Evolutionary conservation across 2,888 invertebrate species (phyloP).

Genomic region (Drosophila recens): DNA sequence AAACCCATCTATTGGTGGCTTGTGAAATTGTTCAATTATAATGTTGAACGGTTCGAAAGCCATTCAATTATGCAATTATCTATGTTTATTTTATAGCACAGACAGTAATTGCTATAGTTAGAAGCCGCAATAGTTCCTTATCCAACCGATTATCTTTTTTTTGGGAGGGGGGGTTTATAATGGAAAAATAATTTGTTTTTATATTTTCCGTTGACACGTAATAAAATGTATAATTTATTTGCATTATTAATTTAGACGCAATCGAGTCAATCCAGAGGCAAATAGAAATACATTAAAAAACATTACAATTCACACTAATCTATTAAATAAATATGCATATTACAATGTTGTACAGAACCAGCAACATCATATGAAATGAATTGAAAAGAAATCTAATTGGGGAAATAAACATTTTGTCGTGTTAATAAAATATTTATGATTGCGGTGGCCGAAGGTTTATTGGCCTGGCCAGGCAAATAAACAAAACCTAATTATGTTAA

Average conservation of each 20-base stretch:
- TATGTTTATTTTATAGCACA: conserved; percentile 26
- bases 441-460: conserved; percentile 64
- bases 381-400: conserved; percentile 57
- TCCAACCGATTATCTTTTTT: conserved; percentile 11
- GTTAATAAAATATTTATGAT: conserved; percentile 78
- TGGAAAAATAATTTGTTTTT: conserved; percentile 22
- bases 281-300: conserved; percentile 23
- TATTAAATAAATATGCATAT: conserved; percentile 55
- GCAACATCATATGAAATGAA: conserved; percentile 17
- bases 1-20: too few relatives aligned
- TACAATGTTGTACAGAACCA: conserved; percentile 23
- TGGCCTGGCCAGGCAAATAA: conserved; percentile 61
- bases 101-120: conserved; percentile 13
- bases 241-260: conserved; percentile 72
- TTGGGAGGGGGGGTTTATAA: not conserved
- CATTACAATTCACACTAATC: conserved; percentile 39
- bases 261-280: conserved; percentile 38
- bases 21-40: too few relatives aligned
- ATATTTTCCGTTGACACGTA: conserved; percentile 39
- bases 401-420: conserved; percentile 68
- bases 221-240: conserved; percentile 66
- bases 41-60: conserved; percentile 13
- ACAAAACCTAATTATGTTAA: conserved; percentile 73
- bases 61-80: conserved; percentile 39
- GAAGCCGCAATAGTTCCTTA: not conserved